Evolutionary conservation across 2,113 vertebrate genomes (phyloP), one percentile per base, ranked within the genome.

Genomic region (Cervus canadensis): DNA sequence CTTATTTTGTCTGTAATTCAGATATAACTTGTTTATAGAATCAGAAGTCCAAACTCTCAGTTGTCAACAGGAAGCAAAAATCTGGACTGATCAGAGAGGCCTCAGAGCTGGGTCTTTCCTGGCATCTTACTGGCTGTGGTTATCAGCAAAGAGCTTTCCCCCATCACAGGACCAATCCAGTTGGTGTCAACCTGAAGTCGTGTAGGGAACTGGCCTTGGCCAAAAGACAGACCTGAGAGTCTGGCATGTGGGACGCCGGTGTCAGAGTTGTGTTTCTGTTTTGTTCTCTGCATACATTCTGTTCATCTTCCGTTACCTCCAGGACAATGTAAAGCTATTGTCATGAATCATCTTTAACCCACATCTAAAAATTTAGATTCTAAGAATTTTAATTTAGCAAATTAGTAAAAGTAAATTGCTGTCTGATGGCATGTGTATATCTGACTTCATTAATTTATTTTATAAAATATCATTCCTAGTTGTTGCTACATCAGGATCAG

Each of bases 401-500:
- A 91, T 50, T 79, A 59, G 60, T 33, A 30, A 7, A 60, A 67
- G n/a, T 84, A 91, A 56, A 71, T 90, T 92, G 33, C 36, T 96
- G 2, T 94, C 71, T 28, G 21, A 7, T 59, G 12, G 43, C 81
- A 40, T 82, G 30, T 96, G 7, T 97, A 85, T 94, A 14, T 62
- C 0, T 97, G 0, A 60, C 13, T 98, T 94, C 43, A 59, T 94
- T 96, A 40, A 88, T 60, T 98, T 2, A 97, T 97, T 98, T 87
- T 79, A 1, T 98, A 83, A 96, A 93, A 95, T 94, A 28, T 95
- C 45, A 25, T 95, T 88, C 98, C 74, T 97, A 99, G 99, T 95
- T 99, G 89, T 98, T 99, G 88, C 99, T 99, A 76, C 99, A 99
- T 97, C 99, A 99, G 98, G 99, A 99, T 98, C 99, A 99, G 98